Evolutionary conservation across 2,888 invertebrate species (phyloP).

Genomic region (Drosophila parthenogenetica): DNA sequence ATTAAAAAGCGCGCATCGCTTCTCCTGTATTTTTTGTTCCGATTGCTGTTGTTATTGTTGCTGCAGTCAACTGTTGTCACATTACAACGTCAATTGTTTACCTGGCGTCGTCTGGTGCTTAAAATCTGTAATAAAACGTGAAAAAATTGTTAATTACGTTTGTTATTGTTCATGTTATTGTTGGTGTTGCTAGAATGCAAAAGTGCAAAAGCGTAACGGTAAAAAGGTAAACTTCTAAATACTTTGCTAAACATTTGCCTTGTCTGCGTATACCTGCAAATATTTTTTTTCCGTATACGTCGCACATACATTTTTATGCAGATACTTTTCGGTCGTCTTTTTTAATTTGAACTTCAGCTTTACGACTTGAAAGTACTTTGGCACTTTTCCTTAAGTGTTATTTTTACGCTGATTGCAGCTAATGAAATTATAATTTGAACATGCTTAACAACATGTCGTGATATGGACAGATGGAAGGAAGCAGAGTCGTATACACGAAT

Average conservation of each 20-base stretch:
- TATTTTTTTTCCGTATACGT: background rate
- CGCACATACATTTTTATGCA: conserved; percentile 3
- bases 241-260: conserved; percentile 58
- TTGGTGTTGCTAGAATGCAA: conserved; percentile 53
- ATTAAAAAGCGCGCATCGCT: conserved; percentile 76
- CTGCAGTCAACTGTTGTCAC: conserved; percentile 75
- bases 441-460: conserved; percentile 58
- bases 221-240: conserved; percentile 73
- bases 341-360: conserved; percentile 64
- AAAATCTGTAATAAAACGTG: conserved; percentile 80
- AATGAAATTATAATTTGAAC: conserved; percentile 80
- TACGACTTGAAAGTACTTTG: conserved; percentile 74
- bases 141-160: conserved; percentile 81
- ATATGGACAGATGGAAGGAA: conserved; percentile 22
- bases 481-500: background rate
- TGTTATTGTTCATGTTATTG: conserved; percentile 43
- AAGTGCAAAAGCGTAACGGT: conserved; percentile 44
- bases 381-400: conserved; percentile 76
- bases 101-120: conserved; percentile 62
- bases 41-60: conserved; percentile 28
- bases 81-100: conserved; percentile 77
- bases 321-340: conserved; percentile 26
- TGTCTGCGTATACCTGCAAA: conserved; percentile 19
- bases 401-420: conserved; percentile 81
- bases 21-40: conserved; percentile 38